Conservation (phyloP, 1,140 invertebrate species). For the Pseudomyrmex dendroicus region DNA sequence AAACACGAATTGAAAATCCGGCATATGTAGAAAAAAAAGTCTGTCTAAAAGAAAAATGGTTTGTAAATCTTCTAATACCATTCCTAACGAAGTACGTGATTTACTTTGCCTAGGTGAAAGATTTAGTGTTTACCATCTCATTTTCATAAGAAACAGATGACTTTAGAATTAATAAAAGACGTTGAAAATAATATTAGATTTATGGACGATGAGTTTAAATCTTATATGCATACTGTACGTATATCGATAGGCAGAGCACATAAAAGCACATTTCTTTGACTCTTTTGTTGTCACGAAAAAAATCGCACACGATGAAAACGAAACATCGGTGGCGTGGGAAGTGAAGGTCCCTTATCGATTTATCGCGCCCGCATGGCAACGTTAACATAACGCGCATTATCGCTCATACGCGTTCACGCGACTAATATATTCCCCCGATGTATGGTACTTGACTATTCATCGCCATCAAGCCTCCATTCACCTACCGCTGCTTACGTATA, state of each 20-base stretch:
- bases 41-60: no score
- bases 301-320: constrained; percentile 34
- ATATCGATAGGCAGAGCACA: background rate
- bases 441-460: constrained; percentile 63
- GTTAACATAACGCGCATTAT: constrained; percentile 72
- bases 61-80: no score
- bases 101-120: no score
- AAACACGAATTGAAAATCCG: background rate
- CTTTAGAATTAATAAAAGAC: no score
- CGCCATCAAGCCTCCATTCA: constrained; percentile 61
- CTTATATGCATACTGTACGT: background rate
- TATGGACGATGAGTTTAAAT: no score
- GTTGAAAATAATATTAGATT: no score
- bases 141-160: no score
- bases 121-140: no score
- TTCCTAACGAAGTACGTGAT: no score
- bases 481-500: constrained; percentile 40
- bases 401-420: constrained; percentile 66
- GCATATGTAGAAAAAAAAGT: no score
- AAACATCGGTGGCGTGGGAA: constrained; percentile 71
- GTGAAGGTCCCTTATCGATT: constrained; percentile 71
- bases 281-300: constrained; percentile 49
- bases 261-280: background rate
- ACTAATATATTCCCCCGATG: constrained; percentile 74
- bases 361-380: constrained; percentile 74